Conservation (phyloP, 2,113 vertebrate species). For the Calcarius ornatus region DNA sequence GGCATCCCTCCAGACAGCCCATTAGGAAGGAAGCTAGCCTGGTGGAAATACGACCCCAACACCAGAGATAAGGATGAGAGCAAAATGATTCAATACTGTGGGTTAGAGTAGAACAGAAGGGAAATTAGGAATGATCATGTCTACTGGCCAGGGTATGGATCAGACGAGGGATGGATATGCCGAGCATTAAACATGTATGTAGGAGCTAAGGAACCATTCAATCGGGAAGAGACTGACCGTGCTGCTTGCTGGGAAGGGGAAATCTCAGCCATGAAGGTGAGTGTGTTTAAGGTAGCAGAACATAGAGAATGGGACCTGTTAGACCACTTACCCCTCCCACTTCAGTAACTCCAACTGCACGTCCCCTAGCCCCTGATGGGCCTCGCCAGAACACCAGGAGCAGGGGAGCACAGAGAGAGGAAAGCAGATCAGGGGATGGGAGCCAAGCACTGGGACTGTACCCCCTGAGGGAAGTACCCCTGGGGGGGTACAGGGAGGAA, state of each 20-base stretch:
- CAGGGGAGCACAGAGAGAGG: too few species aligned
- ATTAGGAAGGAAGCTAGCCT: neutral
- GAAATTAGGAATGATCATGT: neutral
- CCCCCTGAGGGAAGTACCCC: too few species aligned
- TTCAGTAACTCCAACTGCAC: neutral
- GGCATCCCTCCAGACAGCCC: neutral
- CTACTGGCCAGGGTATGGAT: neutral
- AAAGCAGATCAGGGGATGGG: too few species aligned
- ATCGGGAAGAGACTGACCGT: neutral
- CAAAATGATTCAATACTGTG: neutral
- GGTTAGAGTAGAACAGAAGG: neutral
- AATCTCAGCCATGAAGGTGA: neutral
- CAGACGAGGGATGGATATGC: neutral
- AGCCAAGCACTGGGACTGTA: too few species aligned
- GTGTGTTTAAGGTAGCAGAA: neutral
- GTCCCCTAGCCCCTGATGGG: neutral
- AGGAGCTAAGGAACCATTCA: neutral
- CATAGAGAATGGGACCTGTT: neutral
- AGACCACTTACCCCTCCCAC: neutral
- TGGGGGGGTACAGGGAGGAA: too few species aligned
- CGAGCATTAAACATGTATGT: neutral
- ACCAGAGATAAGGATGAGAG: neutral
- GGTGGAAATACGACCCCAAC: neutral
- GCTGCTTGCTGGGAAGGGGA: neutral
- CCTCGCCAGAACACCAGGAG: too few species aligned